Base-by-base conservation (phyloP, 2,113 vertebrate genomes). In the Etheostoma cragini region DNA sequence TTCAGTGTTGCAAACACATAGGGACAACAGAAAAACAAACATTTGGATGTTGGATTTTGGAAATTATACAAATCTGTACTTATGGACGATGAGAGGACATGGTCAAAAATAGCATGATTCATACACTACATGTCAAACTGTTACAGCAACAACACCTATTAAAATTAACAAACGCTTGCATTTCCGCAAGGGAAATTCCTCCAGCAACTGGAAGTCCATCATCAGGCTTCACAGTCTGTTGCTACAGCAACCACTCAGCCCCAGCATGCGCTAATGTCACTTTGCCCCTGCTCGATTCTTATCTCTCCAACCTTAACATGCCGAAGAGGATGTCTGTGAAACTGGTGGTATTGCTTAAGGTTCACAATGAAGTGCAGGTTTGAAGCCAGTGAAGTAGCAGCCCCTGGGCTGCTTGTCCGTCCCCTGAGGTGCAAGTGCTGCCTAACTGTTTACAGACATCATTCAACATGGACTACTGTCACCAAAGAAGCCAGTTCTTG, bases 171-270 rank as follows among this genome's bases (percentile, higher is more conserved):
- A 62, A 54, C 14, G 16, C 58, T 38, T 21, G 21, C 16, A 49
- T 56, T 30, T 49, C 17, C 38, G 4, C 13, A 17, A 52, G 56
- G 14, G 50, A 77, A 50, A 68, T 14, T 38, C 47, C 49, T 79
- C 35, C n/a, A 15, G 16, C 47, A 61, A 53, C 45, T 30, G 42
- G 62, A 64, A 52, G 65, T 71, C 58, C 69, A 50, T 66, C 69
- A 52, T 46, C 13, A 42, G 19, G 12, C 33, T n/a, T n/a, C 22
- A n/a, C 21, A 45, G 50, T 52, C 35, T 70, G 87, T 83, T 80
- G 58, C 81, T 50, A 82, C 62, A 69, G 71, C 75, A 78, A 83
- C 80, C 42, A 8, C 76, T 78, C 53, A 52, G 69, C 71, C 47
- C 52, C 53, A 50, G 76, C 63, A 47, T 50, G 35, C 35, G 56